These are phyloP conservation scores for Drosophila meridionalis DNA, from an alignment of 2,888 invertebrate species.

Conservation along the genomic window DNA sequence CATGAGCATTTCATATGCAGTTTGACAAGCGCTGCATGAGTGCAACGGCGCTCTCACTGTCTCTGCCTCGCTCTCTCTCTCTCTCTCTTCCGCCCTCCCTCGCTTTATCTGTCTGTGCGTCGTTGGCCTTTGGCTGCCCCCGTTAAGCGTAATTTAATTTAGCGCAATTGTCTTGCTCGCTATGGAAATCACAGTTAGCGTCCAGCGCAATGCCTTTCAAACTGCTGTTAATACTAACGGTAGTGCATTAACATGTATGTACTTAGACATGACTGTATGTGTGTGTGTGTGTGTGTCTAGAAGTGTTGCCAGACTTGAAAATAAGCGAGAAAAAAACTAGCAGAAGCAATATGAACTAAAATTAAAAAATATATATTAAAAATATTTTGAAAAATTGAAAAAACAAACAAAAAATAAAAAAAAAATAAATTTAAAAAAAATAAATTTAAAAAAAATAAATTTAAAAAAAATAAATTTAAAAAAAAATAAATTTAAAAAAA, in stretches of 20 bases:
- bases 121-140: slow-evolving; percentile 62
- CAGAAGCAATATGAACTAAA: background rate
- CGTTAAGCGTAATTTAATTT: slow-evolving; percentile 75
- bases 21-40: slow-evolving; percentile 35
- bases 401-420: background rate
- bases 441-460: no score
- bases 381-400: background rate
- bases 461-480: no score
- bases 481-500: no score
- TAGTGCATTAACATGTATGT: slow-evolving; percentile 29
- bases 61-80: slow-evolving; percentile 1
- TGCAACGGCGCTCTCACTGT: slow-evolving; percentile 16
- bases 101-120: slow-evolving; percentile 34
- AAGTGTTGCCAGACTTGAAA: slow-evolving; percentile 1
- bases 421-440: background rate
- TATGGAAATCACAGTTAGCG: slow-evolving; percentile 49
- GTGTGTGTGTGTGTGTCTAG: slow-evolving; percentile 3
- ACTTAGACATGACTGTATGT: slow-evolving; percentile 2
- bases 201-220: slow-evolving; percentile 40
- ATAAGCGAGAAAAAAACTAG: background rate
- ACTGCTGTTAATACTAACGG: slow-evolving; percentile 50
- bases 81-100: background rate
- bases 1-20: slow-evolving; percentile 26
- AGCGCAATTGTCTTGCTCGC: slow-evolving; percentile 58
- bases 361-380: background rate